phyloP scores from a whole-genome alignment of 2,113 vertebrate genomes.

The Gymnobelideus leadbeateri region DNA sequence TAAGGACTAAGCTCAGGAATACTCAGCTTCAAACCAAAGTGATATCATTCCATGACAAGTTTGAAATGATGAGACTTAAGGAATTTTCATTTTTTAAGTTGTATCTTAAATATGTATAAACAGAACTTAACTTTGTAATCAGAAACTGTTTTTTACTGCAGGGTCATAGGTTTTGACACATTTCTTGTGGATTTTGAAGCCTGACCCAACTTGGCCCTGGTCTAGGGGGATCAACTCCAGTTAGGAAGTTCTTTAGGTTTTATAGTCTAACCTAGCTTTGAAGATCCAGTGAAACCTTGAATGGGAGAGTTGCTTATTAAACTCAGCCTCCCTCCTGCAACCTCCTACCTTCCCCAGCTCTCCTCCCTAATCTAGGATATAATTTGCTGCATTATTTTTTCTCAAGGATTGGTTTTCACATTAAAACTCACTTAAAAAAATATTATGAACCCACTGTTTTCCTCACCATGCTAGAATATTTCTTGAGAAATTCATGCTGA shows the following conservation, averaged over 20 bases:
- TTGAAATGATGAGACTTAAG: conserved; percentile 28
- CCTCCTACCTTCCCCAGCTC: neutral
- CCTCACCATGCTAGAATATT: neutral
- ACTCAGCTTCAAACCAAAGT: neutral
- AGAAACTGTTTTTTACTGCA: neutral
- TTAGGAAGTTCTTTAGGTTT: neutral
- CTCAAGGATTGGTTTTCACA: neutral
- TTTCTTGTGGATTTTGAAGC: neutral
- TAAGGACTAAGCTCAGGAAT: neutral
- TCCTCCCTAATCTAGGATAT: neutral
- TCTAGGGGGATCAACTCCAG: neutral
- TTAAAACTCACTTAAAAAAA: neutral
- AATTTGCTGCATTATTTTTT: neutral
- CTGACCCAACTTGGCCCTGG: too few relatives aligned
- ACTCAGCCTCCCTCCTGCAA: neutral
- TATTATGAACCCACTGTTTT: neutral
- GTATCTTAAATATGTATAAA: neutral
- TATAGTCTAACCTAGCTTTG: neutral
- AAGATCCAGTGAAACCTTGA: neutral
- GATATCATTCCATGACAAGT: neutral
- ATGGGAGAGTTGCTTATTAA: neutral
- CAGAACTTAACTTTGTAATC: neutral
- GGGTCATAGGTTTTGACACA: neutral
- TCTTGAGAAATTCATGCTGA: neutral
- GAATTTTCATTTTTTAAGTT: neutral